Conservation (phyloP, 2,888 invertebrate genomes). For the Adelognathus sp. region DNA sequence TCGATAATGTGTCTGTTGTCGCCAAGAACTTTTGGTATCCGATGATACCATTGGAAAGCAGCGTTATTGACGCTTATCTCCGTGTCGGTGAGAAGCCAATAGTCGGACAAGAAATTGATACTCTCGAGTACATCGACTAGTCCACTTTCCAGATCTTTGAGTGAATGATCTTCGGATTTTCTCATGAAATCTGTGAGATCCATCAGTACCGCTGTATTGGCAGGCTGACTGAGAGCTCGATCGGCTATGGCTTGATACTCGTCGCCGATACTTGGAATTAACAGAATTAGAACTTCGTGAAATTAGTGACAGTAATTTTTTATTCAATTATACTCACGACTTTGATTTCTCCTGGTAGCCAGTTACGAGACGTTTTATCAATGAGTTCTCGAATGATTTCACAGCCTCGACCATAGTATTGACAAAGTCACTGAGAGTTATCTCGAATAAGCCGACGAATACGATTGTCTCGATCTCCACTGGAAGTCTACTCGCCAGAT, state of each 20-base stretch:
- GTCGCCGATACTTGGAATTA: constrained; percentile 87
- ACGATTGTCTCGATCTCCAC: constrained; percentile 85
- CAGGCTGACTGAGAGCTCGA: constrained; percentile 89
- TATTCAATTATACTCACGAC: constrained; percentile 82
- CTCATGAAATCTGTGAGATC: constrained; percentile 90
- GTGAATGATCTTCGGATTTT: constrained; percentile 87
- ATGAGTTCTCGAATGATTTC: constrained; percentile 85
- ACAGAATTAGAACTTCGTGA: not conserved
- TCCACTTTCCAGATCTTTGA: constrained; percentile 90
- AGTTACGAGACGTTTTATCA: constrained; percentile 89
- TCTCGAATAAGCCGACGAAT: constrained; percentile 92
- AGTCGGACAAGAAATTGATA: constrained; percentile 92
- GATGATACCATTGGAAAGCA: constrained; percentile 93
- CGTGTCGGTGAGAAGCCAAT: constrained; percentile 89
- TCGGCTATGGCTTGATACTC: constrained; percentile 92
- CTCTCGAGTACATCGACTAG: constrained; percentile 87
- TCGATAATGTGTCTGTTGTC: constrained; percentile 90
- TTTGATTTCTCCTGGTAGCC: constrained; percentile 90
- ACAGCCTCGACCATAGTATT: constrained; percentile 87
- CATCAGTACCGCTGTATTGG: constrained; percentile 93
- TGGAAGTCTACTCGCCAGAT: constrained; percentile 85
- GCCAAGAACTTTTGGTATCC: constrained; percentile 91
- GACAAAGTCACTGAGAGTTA: constrained; percentile 91
- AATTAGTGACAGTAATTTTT: not conserved
- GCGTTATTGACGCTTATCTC: constrained; percentile 94